A percentile compares a stretch with the other conserved stretches of the same genome.
Evolutionary conservation across 2,113 vertebrate species (phyloP).

Genomic region (Sinocyclocheilus anshuiensis): DNA sequence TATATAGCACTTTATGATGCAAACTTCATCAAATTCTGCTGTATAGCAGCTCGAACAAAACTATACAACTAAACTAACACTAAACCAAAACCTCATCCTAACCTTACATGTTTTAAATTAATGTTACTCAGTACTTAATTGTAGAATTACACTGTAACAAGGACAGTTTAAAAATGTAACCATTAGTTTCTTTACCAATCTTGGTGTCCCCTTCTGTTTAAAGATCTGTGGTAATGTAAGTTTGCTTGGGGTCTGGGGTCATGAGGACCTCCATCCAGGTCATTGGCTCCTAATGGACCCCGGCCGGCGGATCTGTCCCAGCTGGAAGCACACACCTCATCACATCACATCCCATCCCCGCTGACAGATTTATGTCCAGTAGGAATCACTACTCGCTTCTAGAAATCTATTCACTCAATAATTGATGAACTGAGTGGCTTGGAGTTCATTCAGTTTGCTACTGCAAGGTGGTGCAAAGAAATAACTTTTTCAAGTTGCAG

Average conservation of each 20-base stretch:
- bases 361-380: conserved; percentile 54
- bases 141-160: not conserved
- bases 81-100: not conserved
- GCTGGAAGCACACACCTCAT: conserved; percentile 7
- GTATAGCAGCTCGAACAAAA: not conserved
- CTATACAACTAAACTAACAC: not conserved
- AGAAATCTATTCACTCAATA: conserved; percentile 57
- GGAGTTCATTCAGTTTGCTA: conserved; percentile 40
- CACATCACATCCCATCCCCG: conserved; percentile 28
- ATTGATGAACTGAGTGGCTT: conserved; percentile 51
- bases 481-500: not conserved
- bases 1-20: too few species aligned
- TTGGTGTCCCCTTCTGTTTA: not conserved
- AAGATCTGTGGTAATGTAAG: not conserved
- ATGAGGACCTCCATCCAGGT: conserved; percentile 59
- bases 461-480: not conserved
- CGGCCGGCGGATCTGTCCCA: conserved; percentile 35
- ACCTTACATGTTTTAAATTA: not conserved
- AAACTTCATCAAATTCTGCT: too few species aligned
- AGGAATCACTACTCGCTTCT: conserved; percentile 59
- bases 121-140: not conserved
- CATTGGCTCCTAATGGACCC: conserved; percentile 65
- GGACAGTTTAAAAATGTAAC: not conserved
- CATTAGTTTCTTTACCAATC: not conserved
- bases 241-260: conserved; percentile 50